These are phyloP conservation scores for Drosophila acutilabella DNA, from an alignment of 2,888 invertebrate genomes.

Conservation along the genomic window DNA sequence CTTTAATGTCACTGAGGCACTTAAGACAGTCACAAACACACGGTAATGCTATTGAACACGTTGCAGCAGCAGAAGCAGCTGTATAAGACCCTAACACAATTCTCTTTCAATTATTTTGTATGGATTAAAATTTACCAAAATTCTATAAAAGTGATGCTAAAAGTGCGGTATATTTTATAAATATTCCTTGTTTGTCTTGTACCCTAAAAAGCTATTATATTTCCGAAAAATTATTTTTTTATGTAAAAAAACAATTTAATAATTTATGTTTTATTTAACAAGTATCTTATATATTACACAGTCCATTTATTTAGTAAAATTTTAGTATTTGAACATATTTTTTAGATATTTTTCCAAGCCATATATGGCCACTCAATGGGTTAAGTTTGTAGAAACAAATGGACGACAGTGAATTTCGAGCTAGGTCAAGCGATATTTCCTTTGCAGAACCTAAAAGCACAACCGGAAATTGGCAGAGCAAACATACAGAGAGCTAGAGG, in stretches of 20 bases:
- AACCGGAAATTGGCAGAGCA: constrained; percentile 69
- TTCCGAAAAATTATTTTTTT: no score
- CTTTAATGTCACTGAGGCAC: constrained; percentile 70
- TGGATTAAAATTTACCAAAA: no score
- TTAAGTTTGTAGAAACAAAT: constrained; percentile 17
- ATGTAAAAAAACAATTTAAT: no score
- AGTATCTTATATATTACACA: background rate
- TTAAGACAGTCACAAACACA: constrained; percentile 60
- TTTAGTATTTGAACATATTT: no score
- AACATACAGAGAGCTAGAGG: constrained; percentile 20
- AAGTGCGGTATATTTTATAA: no score
- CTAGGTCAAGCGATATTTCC: constrained; percentile 26
- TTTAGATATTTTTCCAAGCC: no score
- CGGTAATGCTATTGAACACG: constrained; percentile 7
- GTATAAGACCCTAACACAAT: constrained; percentile 15
- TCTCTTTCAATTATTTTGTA: background rate
- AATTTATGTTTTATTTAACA: no score
- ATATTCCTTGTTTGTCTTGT: no score
- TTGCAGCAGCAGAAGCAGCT: constrained; percentile 8
- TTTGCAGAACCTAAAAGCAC: constrained; percentile 32
- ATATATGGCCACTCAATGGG: background rate
- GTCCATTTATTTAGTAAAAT: background rate
- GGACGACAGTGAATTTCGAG: constrained; percentile 15
- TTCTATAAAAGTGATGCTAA: no score
- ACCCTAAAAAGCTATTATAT: no score